Conservation (phyloP, 2,113 vertebrate species). For the Amblyornis subalaris region DNA sequence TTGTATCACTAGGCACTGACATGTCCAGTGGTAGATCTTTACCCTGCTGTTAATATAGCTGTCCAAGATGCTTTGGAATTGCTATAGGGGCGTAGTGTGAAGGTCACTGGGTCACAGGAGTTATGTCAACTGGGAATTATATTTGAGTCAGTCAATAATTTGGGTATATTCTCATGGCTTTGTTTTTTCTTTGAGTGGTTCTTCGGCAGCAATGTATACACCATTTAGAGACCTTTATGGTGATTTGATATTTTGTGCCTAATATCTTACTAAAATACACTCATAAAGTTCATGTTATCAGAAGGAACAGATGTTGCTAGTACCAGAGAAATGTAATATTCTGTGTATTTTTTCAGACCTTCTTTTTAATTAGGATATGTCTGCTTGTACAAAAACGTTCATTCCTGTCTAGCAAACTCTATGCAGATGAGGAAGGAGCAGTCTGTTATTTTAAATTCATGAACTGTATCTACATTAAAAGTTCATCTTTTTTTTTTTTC, state of each 20-base stretch:
- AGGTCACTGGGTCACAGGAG: not conserved
- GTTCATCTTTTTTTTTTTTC: not conserved
- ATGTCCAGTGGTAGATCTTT: not conserved
- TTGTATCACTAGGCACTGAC: not conserved
- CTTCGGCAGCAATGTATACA: not conserved
- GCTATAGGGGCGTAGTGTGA: not conserved
- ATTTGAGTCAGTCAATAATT: not conserved
- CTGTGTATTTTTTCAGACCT: not conserved
- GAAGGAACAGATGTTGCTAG: not conserved
- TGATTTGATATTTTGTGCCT: slow-evolving; percentile 14
- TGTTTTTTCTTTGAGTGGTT: not conserved
- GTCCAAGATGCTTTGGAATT: not conserved
- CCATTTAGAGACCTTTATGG: not conserved
- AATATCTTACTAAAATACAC: not conserved
- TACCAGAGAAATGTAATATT: not conserved
- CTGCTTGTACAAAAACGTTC: slow-evolving; percentile 24
- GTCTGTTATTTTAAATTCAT: slow-evolving; percentile 12
- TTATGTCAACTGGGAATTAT: not conserved
- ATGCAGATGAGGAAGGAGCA: slow-evolving; percentile 10
- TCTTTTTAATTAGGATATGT: not conserved
- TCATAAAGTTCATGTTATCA: not conserved
- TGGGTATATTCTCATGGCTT: not conserved
- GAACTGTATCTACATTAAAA: not conserved
- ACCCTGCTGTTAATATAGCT: not conserved
- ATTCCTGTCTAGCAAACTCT: slow-evolving; percentile 9